Base-by-base conservation (phyloP, 2,888 invertebrate genomes). In the Frankliniella intonsa region DNA sequence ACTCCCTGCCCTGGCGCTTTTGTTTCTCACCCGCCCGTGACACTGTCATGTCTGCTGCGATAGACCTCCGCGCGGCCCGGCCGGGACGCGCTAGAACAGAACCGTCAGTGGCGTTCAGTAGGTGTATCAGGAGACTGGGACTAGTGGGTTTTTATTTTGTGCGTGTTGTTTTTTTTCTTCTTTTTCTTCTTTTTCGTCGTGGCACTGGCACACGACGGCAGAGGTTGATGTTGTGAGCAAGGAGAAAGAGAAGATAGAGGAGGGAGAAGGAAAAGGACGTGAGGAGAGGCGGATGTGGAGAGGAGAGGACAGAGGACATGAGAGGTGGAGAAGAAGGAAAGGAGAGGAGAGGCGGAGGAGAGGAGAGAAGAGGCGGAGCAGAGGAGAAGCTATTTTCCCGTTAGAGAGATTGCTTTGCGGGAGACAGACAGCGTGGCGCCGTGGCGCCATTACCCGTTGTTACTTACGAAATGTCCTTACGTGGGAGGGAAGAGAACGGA, bases 381-480 rank as follows among this genome's bases (percentile, higher is more conserved):
- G 38, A 38, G 38, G 38, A 5, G 38, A 38, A 38, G 38, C 62
- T 19, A 62, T 62, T 62, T 55, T 55, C 55, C 55, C 19, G 55
- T 55, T 62, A 25, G 69, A 76, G 69, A 76, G 69, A 76, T 76
- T 76, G 69, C 69, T 9, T 25, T 25, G 69, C 25, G 11, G 69
- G 69, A 25, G 69, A 12, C 69, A 76, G 69, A 76, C 69, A 76
- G 69, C 69, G 25, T 8, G 69, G 25, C 69, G 25, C 69, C 69
- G 25, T 8, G 69, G 25, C 69, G 25, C 69, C 69, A 76, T 76
- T 76, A 25, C 69, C 11, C 22, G 22, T 76, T 76, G 69, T 76
- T 76, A 76, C 69, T 76, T 76, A 76, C 25, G 69, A n/a, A 62
- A 62, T 62, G 62, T n/a, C 62, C 62, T 19, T 17, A n/a, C 19